Conservation (phyloP, 2,113 vertebrate genomes). For the Platysternon megacephalum region DNA sequence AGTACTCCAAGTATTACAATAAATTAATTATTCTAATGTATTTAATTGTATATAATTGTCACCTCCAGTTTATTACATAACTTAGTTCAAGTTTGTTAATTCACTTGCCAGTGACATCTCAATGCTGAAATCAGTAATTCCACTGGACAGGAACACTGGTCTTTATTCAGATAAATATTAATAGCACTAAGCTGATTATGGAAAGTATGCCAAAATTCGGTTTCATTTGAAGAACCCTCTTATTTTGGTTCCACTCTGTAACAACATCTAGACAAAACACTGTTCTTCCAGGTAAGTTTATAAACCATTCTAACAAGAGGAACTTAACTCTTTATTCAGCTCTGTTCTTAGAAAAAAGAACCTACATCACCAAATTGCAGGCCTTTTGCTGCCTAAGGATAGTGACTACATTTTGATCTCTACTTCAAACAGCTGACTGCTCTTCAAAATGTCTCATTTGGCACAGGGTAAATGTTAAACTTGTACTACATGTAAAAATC, state of each 20-base stretch:
- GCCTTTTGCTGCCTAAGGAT: background rate
- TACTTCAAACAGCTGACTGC: conserved; percentile 13
- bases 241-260: background rate
- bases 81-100: background rate
- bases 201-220: background rate
- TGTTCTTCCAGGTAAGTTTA: background rate
- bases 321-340: background rate
- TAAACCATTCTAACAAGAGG: background rate
- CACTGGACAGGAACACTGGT: conserved; percentile 16
- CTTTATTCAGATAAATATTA: conserved; percentile 11
- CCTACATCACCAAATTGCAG: background rate
- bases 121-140: background rate
- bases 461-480: conserved; percentile 39
- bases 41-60: background rate
- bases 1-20: background rate
- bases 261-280: background rate
- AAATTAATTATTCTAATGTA: background rate
- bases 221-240: background rate
- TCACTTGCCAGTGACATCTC: background rate
- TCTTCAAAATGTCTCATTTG: conserved; percentile 41
- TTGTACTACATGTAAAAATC: conserved; percentile 30
- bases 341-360: background rate
- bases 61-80: background rate
- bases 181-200: background rate
- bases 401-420: background rate